phyloP scores from a whole-genome alignment of 1,140 invertebrate genomes.

The Solen grandis region DNA sequence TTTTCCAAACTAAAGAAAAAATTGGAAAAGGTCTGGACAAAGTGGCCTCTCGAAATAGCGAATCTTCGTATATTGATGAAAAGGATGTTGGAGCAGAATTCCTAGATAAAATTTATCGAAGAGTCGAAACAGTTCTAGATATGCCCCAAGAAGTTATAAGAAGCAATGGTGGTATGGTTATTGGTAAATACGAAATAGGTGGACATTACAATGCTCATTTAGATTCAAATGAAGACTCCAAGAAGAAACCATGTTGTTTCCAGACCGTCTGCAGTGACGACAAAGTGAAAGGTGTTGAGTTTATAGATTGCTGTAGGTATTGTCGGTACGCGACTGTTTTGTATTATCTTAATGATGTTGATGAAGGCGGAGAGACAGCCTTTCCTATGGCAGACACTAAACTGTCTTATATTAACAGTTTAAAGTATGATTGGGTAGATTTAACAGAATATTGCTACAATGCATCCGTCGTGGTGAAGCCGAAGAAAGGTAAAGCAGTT shows the following conservation, averaged over 20 bases:
- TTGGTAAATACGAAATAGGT: slow-evolving; percentile 31
- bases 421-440: slow-evolving; percentile 12
- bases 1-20: neutral
- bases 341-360: slow-evolving; percentile 52
- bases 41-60: neutral
- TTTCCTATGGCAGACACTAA: slow-evolving; percentile 46
- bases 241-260: slow-evolving; percentile 39
- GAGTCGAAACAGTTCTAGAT: neutral
- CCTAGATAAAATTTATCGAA: slow-evolving; percentile 10
- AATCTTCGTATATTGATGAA: neutral
- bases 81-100: slow-evolving; percentile 26
- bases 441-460: slow-evolving; percentile 30
- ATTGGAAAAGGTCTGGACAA: neutral
- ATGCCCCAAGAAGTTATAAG: slow-evolving; percentile 33
- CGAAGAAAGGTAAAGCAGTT: slow-evolving; percentile 52
- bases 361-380: slow-evolving; percentile 54
- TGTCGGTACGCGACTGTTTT: slow-evolving; percentile 40
- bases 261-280: slow-evolving; percentile 4
- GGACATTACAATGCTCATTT: slow-evolving; percentile 50
- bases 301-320: slow-evolving; percentile 25
- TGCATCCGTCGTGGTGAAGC: slow-evolving; percentile 18
- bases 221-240: slow-evolving; percentile 26
- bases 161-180: slow-evolving; percentile 19
- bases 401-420: neutral
- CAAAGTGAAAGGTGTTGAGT: neutral